phyloP scores from a whole-genome alignment of 1,140 invertebrate genomes.

The Helicoverpa armigera region DNA sequence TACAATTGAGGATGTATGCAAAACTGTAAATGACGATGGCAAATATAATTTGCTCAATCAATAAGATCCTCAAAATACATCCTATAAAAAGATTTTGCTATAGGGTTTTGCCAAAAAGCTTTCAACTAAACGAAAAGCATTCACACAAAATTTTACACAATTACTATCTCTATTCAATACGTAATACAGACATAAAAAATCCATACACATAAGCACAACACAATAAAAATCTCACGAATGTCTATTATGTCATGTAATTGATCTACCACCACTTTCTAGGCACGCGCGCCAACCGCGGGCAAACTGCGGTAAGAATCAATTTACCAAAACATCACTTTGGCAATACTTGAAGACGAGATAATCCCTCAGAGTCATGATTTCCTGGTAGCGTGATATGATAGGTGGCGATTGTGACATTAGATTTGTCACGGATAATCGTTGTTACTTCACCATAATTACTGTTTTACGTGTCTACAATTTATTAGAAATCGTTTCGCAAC shows the following conservation, averaged over 20 bases:
- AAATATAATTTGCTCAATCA: too few species aligned
- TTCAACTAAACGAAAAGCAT: background rate
- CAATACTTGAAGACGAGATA: conserved; percentile 31
- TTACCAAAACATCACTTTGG: conserved; percentile 27
- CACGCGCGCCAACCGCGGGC: conserved; percentile 26
- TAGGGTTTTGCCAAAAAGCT: background rate
- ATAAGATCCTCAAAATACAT: background rate
- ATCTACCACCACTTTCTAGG: conserved; percentile 39
- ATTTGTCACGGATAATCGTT: conserved; percentile 33
- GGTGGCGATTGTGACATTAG: conserved; percentile 33
- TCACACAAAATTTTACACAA: conserved; percentile 17
- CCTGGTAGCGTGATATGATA: conserved; percentile 30
- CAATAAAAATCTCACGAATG: conserved; percentile 24
- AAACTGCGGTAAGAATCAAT: conserved; percentile 45
- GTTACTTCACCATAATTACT: conserved; percentile 38
- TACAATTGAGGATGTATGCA: background rate
- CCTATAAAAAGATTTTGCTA: background rate
- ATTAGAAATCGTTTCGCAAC: background rate
- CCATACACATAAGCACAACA: conserved; percentile 21
- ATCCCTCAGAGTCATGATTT: conserved; percentile 41
- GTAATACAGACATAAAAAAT: background rate
- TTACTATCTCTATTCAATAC: conserved; percentile 16
- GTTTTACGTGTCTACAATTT: conserved; percentile 26
- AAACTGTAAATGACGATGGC: background rate
- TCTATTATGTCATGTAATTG: conserved; percentile 44